phyloP scores from a whole-genome alignment of 2,888 invertebrate species.

The Epinotia ramella region DNA sequence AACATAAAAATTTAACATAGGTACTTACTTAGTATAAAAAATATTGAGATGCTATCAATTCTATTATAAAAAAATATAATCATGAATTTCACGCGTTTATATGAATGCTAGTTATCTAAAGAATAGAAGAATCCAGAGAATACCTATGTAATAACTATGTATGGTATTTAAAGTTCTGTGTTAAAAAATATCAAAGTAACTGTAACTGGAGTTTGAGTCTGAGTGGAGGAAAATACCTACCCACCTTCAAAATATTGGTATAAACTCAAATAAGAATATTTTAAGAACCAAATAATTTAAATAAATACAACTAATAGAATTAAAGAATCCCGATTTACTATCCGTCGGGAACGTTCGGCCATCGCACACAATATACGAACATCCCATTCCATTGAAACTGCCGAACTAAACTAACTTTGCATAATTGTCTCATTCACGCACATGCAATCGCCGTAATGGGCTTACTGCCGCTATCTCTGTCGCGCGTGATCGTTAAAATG shows the following conservation, averaged over 20 bases:
- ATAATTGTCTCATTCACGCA: slow-evolving; percentile 84
- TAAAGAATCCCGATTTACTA: slow-evolving; percentile 2
- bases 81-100: too few relatives aligned
- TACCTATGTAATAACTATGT: too few relatives aligned
- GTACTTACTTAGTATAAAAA: too few relatives aligned
- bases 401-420: slow-evolving; percentile 81
- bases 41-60: too few relatives aligned
- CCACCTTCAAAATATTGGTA: neutral
- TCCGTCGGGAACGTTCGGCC: slow-evolving; percentile 44
- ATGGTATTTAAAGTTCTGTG: too few relatives aligned
- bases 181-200: too few relatives aligned
- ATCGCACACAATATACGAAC: slow-evolving; percentile 40
- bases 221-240: neutral
- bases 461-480: slow-evolving; percentile 69
- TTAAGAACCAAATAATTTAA: neutral
- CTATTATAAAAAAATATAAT: too few relatives aligned
- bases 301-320: neutral
- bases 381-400: slow-evolving; percentile 33
- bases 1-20: too few relatives aligned
- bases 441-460: slow-evolving; percentile 65
- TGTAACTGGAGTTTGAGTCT: too few relatives aligned
- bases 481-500: slow-evolving; percentile 82
- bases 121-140: too few relatives aligned
- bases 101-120: too few relatives aligned
- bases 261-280: neutral